These are phyloP conservation scores for Thereva nobilitata DNA, from an alignment of 2,888 invertebrate genomes.

Conservation along the genomic window DNA sequence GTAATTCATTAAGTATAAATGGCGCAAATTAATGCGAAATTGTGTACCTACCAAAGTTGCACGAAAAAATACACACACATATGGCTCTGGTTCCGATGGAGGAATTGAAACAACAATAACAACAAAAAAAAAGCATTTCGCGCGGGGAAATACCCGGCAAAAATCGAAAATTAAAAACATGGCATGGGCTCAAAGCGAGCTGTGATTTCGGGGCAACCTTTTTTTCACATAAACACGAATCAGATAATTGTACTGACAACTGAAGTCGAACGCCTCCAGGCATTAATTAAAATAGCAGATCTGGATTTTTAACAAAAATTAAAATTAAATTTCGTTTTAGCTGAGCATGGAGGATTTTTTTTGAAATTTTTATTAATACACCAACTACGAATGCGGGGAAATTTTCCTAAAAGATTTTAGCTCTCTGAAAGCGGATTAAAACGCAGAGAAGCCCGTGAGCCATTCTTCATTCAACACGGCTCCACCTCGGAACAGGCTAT, in stretches of 20 bases:
- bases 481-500: too few relatives aligned
- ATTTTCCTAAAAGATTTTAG: too few relatives aligned
- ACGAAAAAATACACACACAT: too few relatives aligned
- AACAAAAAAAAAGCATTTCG: neutral
- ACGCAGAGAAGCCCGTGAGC: too few relatives aligned
- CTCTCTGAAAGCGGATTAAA: too few relatives aligned
- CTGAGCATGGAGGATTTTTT: too few relatives aligned
- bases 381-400: too few relatives aligned
- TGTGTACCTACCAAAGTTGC: conserved; percentile 11
- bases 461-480: too few relatives aligned
- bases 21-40: conserved; percentile 29
- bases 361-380: too few relatives aligned
- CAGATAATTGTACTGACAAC: conserved; percentile 33
- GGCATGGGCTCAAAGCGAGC: neutral
- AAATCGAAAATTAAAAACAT: conserved; percentile 2
- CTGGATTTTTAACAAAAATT: too few relatives aligned
- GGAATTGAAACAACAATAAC: neutral
- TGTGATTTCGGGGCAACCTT: conserved; percentile 19
- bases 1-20: conserved; percentile 34
- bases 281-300: conserved; percentile 17
- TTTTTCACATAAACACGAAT: conserved; percentile 14
- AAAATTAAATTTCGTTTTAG: too few relatives aligned
- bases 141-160: conserved; percentile 1
- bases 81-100: neutral
- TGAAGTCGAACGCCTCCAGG: conserved; percentile 18